A percentile compares a stretch with the other conserved stretches of the same genome.
phyloP scores from a whole-genome alignment of 2,888 invertebrate genomes.

The Nycteola revayana region DNA sequence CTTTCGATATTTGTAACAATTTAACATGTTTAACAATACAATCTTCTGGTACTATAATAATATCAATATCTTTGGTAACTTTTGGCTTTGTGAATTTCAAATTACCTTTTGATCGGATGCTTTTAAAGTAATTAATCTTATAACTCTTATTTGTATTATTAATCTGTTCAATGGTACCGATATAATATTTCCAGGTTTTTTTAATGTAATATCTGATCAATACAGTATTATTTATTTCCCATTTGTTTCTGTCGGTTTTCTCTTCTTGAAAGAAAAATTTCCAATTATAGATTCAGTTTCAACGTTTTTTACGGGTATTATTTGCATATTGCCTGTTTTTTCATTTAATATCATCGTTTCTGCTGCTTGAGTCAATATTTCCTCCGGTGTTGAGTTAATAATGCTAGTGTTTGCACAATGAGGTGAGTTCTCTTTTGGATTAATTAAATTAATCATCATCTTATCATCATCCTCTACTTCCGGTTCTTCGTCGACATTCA shows the following conservation, averaged over 20 bases:
- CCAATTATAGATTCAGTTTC: conserved; percentile 5
- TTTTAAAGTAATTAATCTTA: conserved; percentile 19
- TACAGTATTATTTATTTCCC: conserved; percentile 18
- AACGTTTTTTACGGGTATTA: conserved; percentile 6
- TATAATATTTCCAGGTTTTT: conserved; percentile 20
- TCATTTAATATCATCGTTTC: conserved; percentile 6
- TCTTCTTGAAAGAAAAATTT: conserved; percentile 14
- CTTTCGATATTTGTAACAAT: conserved; percentile 14
- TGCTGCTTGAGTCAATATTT: too few relatives aligned
- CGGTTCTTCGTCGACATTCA: too few relatives aligned
- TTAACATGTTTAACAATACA: conserved; percentile 12
- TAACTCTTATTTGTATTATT: conserved; percentile 15
- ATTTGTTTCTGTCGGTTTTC: conserved; percentile 15
- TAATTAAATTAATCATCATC: too few relatives aligned
- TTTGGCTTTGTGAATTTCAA: conserved; percentile 17
- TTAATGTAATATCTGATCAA: conserved; percentile 15
- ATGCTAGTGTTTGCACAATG: conserved; percentile 1
- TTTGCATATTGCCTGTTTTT: conserved; percentile 8
- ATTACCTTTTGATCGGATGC: conserved; percentile 16
- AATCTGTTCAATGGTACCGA: conserved; percentile 18
- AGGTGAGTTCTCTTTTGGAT: conserved; percentile 5
- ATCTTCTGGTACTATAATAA: conserved; percentile 10
- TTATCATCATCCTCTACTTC: too few relatives aligned
- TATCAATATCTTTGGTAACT: conserved; percentile 15
- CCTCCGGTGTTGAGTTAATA: conserved; percentile 2